Evolutionary conservation across 1,140 invertebrate species (phyloP).

Genomic region (Protaetia brevitarsis): DNA sequence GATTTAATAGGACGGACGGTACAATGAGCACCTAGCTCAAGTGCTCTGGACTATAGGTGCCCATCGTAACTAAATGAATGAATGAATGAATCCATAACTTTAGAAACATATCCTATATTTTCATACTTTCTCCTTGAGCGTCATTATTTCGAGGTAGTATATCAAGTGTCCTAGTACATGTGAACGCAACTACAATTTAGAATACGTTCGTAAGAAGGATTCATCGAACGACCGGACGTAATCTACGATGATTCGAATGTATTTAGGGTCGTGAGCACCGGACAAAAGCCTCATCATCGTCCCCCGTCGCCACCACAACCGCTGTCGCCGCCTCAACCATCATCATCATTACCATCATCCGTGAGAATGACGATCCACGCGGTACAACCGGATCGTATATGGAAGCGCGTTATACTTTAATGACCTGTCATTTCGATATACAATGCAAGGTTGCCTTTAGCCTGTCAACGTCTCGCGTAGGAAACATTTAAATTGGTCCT

Average conservation of each 20-base stretch:
- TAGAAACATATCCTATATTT: too few relatives aligned
- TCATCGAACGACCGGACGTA: neutral
- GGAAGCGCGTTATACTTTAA: constrained; percentile 13
- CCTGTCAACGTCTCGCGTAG: constrained; percentile 4
- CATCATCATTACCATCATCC: constrained; percentile 5
- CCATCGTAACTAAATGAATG: too few relatives aligned
- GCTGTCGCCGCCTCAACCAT: neutral
- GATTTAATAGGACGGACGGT: too few relatives aligned
- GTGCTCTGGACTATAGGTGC: too few relatives aligned
- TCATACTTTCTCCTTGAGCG: too few relatives aligned
- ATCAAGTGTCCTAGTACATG: too few relatives aligned
- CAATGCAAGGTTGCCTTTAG: constrained; percentile 15
- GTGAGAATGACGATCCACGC: constrained; percentile 5
- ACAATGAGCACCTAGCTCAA: too few relatives aligned
- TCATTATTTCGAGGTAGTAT: too few relatives aligned
- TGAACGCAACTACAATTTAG: too few relatives aligned
- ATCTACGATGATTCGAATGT: neutral
- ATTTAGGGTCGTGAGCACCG: neutral
- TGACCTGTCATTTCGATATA: constrained; percentile 8
- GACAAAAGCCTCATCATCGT: neutral
- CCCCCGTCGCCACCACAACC: neutral
- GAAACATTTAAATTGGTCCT: constrained; percentile 9
- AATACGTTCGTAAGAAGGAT: too few relatives aligned
- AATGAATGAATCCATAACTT: too few relatives aligned
- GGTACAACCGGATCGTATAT: neutral